These are phyloP conservation scores for Burhinus oedicnemus DNA, from an alignment of 2,113 vertebrate genomes.

Conservation along the genomic window DNA sequence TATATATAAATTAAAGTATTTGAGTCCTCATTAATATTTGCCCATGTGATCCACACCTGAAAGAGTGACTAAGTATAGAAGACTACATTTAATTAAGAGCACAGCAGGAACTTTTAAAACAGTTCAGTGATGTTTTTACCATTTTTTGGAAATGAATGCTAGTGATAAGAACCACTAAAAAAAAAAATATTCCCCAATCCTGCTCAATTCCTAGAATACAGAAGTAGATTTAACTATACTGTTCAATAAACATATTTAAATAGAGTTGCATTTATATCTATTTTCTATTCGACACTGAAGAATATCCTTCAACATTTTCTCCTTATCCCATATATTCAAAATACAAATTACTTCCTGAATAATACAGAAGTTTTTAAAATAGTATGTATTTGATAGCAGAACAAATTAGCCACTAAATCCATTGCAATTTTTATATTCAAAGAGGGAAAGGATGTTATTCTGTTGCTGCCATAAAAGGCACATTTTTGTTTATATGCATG, in stretches of 20 bases:
- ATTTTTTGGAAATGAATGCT: background rate
- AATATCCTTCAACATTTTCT: background rate
- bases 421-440: background rate
- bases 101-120: background rate
- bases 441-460: background rate
- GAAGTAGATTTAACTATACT: background rate
- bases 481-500: background rate
- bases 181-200: background rate
- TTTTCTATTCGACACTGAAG: background rate
- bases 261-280: background rate
- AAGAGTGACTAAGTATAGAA: background rate
- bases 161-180: background rate
- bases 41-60: background rate
- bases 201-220: background rate
- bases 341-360: background rate
- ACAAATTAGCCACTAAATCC: background rate
- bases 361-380: background rate
- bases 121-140: background rate
- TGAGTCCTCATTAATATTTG: background rate
- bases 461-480: background rate
- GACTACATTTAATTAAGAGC: slow-evolving; percentile 2
- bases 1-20: background rate
- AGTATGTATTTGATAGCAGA: background rate
- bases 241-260: background rate
- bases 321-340: background rate